These are phyloP conservation scores for Augochlorella aurata DNA, from an alignment of 2,888 invertebrate species.

Conservation along the genomic window DNA sequence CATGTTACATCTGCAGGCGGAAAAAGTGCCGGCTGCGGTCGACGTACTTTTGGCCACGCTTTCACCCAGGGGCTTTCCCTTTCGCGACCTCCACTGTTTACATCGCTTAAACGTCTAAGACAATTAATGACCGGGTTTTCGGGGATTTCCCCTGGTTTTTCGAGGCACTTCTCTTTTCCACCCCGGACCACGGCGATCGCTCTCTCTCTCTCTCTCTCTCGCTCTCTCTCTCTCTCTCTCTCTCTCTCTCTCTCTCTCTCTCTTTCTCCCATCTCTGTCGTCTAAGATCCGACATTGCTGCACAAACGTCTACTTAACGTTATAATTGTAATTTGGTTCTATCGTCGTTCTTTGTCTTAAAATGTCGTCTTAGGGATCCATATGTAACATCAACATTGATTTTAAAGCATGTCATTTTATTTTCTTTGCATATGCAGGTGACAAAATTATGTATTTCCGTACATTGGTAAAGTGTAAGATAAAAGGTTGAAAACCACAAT, in stretches of 20 bases:
- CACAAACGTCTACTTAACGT: background rate
- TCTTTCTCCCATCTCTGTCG: background rate
- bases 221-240: background rate
- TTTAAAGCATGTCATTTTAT: too few species aligned
- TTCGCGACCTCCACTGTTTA: conserved; percentile 77
- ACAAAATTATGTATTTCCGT: too few species aligned
- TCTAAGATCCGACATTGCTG: background rate
- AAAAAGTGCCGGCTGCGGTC: conserved; percentile 64
- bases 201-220: background rate
- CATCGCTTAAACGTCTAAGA: conserved; percentile 77
- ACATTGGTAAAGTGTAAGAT: too few species aligned
- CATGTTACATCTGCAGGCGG: conserved; percentile 38
- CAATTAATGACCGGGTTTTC: conserved; percentile 74
- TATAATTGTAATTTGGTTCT: background rate
- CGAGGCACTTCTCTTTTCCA: background rate
- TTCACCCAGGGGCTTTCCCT: conserved; percentile 76
- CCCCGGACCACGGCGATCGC: background rate
- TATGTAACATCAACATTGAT: too few species aligned
- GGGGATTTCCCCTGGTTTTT: conserved; percentile 55
- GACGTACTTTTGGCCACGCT: conserved; percentile 74
- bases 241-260: background rate
- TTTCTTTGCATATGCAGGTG: too few species aligned
- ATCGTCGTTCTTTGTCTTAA: too few species aligned
- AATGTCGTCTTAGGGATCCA: too few species aligned
- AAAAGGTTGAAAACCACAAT: too few species aligned